These are phyloP conservation scores for Colletes collaris DNA, from an alignment of 2,888 invertebrate species.

Conservation along the genomic window DNA sequence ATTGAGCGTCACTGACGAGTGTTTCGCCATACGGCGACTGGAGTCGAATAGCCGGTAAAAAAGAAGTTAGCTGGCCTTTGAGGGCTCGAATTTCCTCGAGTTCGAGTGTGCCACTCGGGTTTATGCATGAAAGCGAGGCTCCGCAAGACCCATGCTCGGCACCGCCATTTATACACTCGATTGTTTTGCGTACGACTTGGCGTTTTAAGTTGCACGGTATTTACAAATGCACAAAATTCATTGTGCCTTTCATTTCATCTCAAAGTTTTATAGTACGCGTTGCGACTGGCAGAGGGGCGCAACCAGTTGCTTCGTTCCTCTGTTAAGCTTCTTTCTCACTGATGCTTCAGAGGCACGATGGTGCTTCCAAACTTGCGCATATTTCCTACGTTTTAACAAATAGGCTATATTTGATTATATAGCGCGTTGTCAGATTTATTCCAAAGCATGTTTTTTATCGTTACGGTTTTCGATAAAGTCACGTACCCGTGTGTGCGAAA, in stretches of 20 bases:
- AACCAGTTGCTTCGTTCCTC: no score
- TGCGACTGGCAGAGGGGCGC: no score
- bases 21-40: conserved; percentile 59
- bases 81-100: conserved; percentile 65
- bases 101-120: conserved; percentile 39
- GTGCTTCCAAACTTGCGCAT: no score
- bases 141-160: conserved; percentile 15
- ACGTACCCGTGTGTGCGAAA: no score
- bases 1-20: conserved; percentile 60
- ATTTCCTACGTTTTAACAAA: no score
- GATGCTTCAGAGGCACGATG: no score
- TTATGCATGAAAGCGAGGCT: conserved; percentile 23
- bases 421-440: no score
- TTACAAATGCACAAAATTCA: neutral
- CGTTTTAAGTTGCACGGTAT: conserved; percentile 6
- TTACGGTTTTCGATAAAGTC: no score
- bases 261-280: no score
- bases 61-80: conserved; percentile 58
- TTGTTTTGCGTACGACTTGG: conserved; percentile 35
- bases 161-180: conserved; percentile 12
- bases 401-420: no score
- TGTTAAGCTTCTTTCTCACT: no score
- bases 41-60: conserved; percentile 62
- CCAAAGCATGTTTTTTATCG: no score
- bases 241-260: neutral